Conservation (phyloP, 2,797 vertebrate genomes). For the Rhabdomys pumilio region DNA sequence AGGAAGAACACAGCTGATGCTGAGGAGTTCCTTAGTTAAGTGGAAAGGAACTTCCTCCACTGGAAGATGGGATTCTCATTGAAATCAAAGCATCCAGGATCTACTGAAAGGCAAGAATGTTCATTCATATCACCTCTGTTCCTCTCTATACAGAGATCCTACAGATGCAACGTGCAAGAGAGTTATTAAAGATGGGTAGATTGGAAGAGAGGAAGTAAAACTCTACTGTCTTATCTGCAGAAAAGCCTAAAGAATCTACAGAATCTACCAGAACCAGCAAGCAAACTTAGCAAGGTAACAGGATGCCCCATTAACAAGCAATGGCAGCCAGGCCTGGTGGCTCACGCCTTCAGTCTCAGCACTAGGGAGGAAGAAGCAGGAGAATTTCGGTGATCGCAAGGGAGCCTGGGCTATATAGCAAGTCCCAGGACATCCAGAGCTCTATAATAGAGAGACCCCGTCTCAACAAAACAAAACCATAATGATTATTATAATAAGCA, state of each 20-base stretch:
- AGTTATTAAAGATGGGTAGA: background rate
- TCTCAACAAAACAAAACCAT: background rate
- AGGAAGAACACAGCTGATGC: conserved; percentile 18
- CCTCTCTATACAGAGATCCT: background rate
- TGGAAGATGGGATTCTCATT: background rate
- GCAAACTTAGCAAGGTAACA: background rate
- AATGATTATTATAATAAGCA: background rate
- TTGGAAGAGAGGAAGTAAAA: conserved; percentile 16
- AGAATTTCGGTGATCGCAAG: background rate
- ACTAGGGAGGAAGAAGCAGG: background rate
- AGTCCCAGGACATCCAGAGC: background rate
- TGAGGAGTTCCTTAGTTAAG: background rate
- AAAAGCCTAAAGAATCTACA: conserved; percentile 53
- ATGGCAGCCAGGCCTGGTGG: background rate
- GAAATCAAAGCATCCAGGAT: background rate
- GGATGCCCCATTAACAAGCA: conserved; percentile 5
- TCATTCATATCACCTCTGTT: background rate
- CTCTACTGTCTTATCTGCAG: conserved; percentile 14
- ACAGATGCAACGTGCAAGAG: background rate
- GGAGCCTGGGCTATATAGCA: background rate
- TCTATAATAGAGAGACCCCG: background rate
- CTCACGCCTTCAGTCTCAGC: background rate
- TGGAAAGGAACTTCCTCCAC: conserved; percentile 38
- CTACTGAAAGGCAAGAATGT: background rate
- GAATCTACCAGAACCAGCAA: conserved; percentile 45